Percentiles rank a stretch among this genome's conserved stretches.
Conservation (phyloP, 2,797 vertebrate species). For the Chloroceryle amazona region DNA sequence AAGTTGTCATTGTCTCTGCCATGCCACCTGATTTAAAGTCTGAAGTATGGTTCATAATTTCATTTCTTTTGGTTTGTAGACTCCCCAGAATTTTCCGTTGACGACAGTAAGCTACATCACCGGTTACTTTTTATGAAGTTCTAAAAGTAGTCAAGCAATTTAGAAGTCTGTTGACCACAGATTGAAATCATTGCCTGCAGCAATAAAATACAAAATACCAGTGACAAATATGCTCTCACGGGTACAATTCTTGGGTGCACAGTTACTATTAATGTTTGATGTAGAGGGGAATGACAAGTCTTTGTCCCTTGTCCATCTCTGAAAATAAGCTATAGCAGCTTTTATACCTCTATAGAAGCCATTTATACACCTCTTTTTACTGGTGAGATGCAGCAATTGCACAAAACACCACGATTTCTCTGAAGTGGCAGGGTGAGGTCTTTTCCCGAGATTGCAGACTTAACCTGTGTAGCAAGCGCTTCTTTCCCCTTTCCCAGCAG, state of each 20-base stretch:
- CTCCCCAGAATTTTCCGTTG: background rate
- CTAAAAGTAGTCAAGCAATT: background rate
- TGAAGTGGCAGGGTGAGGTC: fast-evolving
- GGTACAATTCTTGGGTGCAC: background rate
- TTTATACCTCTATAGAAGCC: background rate
- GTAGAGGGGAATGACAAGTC: background rate
- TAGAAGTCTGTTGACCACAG: background rate
- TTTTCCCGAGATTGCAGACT: background rate
- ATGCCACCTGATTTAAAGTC: background rate
- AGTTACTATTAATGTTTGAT: background rate
- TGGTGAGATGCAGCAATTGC: background rate
- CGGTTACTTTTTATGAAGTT: background rate
- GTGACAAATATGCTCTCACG: background rate
- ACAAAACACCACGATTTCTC: background rate
- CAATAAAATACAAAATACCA: background rate
- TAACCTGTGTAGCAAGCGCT: background rate
- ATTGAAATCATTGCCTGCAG: background rate
- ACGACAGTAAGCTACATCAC: background rate
- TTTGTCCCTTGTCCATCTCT: background rate
- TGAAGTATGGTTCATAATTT: background rate
- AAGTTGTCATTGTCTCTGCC: background rate
- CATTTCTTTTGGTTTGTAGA: background rate
- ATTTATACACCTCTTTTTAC: background rate
- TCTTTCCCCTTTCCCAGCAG: background rate
- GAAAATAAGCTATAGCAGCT: background rate